Base-by-base conservation (phyloP, 2,113 vertebrate species). In the Corynorhinus townsendii region DNA sequence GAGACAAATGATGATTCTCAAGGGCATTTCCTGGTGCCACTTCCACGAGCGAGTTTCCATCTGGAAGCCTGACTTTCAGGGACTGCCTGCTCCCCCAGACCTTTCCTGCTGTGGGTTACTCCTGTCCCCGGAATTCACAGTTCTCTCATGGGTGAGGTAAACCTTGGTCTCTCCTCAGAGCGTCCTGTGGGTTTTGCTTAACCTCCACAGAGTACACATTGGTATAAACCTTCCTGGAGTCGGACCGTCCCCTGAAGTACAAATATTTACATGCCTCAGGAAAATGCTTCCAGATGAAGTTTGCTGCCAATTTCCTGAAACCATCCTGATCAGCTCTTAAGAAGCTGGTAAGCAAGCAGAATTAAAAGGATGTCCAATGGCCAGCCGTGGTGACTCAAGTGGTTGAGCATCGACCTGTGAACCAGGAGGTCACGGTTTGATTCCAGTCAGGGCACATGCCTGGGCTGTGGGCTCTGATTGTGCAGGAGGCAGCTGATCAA, bases 281-380 rank as follows among this genome's bases (percentile, higher is more conserved):
- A 92, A 93, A 94, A 94, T 47, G 85, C 81, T 95, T 95, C 90
- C 88, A 93, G 90, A 93, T 79, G 96, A 95, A 71, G 49, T 84
- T 84, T 80, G 91, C 33, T 77, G 96, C 68, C 91, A 33, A 16
- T 73, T 90, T 82, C 86, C 68, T 56, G 40, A 80, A 73, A 7
- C 79, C 38, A 24, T 73, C 40, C 52, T 79, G 89, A 84, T 24
- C 9, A 43, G 62, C 38, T 69, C 75, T 93, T 69, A 30, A 76
- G 49, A 64, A 94, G 33, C 20, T 0, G 26, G 76, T 79, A 89
- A 56, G 43, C 35, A 71, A 62, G 52, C 80, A 72, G 75, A 38
- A 52, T 54, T 87, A 47, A 89, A 91, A 93, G 38, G 79, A 80
- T 14, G 7, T 14, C 59, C 59, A 68, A 49, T 8, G 30, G 24